A percentile compares a stretch with the other conserved stretches of the same genome.
Conservation (phyloP, 2,113 vertebrate genomes). For the Pao palembangensis region DNA sequence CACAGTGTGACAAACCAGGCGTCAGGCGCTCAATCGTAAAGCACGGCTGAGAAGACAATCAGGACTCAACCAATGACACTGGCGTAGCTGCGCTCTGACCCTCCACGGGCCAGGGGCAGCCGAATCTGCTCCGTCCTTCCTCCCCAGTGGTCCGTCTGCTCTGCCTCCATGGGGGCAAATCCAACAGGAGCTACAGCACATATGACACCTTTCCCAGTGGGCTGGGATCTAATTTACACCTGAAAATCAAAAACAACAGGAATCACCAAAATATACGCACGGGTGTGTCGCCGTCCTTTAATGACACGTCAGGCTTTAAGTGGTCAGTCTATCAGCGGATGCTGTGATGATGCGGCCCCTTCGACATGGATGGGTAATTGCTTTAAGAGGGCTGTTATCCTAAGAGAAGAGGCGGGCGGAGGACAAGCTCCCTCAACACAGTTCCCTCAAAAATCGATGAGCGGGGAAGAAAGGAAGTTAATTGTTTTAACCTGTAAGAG, state of each 20-base stretch:
- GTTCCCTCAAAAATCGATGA: slow-evolving; percentile 19
- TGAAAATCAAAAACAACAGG: too few species aligned
- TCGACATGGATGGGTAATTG: slow-evolving; percentile 17
- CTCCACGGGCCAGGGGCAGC: slow-evolving; percentile 3
- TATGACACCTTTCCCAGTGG: too few species aligned
- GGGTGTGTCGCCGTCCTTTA: too few species aligned
- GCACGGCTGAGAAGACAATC: slow-evolving; percentile 38
- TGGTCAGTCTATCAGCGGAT: background rate
- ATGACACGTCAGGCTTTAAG: too few species aligned
- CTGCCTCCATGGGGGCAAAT: too few species aligned
- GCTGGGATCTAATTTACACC: too few species aligned
- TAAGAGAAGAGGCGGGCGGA: slow-evolving; percentile 8
- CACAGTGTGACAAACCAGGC: slow-evolving; percentile 46
- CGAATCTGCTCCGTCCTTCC: background rate
- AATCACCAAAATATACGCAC: too few species aligned
- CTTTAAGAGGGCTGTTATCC: slow-evolving; percentile 15
- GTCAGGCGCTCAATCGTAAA: slow-evolving; percentile 59
- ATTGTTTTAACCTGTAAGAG: too few species aligned
- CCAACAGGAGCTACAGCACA: too few species aligned
- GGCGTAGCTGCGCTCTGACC: slow-evolving; percentile 25
- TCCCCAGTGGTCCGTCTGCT: background rate
- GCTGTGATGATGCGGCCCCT: background rate
- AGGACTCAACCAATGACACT: slow-evolving; percentile 25
- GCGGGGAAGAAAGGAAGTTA: slow-evolving; percentile 1
- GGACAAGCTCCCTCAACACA: slow-evolving; percentile 14